Base-by-base conservation (phyloP, 2,888 invertebrate species). In the Ypsolopha sequella region DNA sequence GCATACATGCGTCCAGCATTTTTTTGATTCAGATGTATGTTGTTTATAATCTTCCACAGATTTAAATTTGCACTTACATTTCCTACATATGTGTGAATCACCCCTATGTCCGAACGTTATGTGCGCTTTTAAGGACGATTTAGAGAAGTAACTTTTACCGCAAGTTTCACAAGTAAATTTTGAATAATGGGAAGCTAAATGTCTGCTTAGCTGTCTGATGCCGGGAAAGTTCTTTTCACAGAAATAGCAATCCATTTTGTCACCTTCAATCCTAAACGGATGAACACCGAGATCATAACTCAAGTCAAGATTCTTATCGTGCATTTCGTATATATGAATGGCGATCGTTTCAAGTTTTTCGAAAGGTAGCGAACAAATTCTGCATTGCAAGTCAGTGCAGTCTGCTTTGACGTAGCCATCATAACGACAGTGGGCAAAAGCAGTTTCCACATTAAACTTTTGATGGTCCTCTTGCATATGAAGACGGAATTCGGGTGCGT, bases 101-200 rank as follows among this genome's bases (percentile, higher is more conserved):
- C 45, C 54, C 38, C 34, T 45, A n/a, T 53, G 48, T n/a, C 50
- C 38, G 41, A 51, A 52, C 7, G 34, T 41, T 24, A 62, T 55
- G 41, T 68, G 70, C 0, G 56, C 55, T 52, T 60, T 58, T 13
- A 70, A 52, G 1, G 64, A 56, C 1, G 59, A 56, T 4, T 54
- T 54, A 0, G 64, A 61, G 0, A 63, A 56, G 51, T 63, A 70
- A 1, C 65, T 62, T 34, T 65, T 68, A 0, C 69, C 70, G 41
- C 72, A 72, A 6, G 58, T 56, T 36, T 69, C 66, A 50, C 72
- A 72, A 1, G 66, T 68, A 39, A 54, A 65, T 36, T 61, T 65
- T 0, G 55, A 48, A 48, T 61, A 70, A 54, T 72, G 72, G 3
- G 58, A 58, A 24, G 65, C 61, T n/a, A 63, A 65, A 45, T 72